These are phyloP conservation scores for Dascyllus trimaculatus DNA, from an alignment of 2,113 vertebrate species.

Conservation along the genomic window DNA sequence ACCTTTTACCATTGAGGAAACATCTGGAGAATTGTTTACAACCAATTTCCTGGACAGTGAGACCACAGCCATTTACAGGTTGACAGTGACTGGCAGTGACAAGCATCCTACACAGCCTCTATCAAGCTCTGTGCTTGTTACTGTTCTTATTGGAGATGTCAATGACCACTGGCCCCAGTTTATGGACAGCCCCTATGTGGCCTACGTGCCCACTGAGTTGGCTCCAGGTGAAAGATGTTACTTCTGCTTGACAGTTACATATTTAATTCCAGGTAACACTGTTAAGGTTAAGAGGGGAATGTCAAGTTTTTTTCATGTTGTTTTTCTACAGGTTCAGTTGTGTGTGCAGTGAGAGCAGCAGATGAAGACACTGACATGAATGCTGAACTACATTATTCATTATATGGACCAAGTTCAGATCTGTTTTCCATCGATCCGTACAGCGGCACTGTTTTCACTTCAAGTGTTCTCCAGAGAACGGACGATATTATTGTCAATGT, in stretches of 20 bases:
- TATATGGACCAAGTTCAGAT: constrained; percentile 76
- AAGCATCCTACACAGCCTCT: constrained; percentile 70
- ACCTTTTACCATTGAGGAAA: constrained; percentile 81
- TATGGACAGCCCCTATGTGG: constrained; percentile 83
- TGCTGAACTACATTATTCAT: constrained; percentile 78
- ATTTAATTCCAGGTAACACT: not conserved
- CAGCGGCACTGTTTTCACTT: constrained; percentile 75
- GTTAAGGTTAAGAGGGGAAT: not conserved
- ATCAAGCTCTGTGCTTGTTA: constrained; percentile 77
- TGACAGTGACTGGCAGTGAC: constrained; percentile 78
- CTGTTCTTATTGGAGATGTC: constrained; percentile 79
- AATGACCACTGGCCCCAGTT: constrained; percentile 84
- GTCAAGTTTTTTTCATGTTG: no score
- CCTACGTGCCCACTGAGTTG: constrained; percentile 74
- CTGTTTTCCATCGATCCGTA: constrained; percentile 74
- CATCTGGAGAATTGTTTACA: constrained; percentile 80
- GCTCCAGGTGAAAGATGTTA: constrained; percentile 72
- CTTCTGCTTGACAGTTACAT: not conserved
- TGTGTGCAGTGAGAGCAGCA: constrained; percentile 80
- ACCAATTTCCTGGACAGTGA: constrained; percentile 81
- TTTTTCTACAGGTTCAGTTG: constrained; percentile 74
- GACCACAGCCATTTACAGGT: constrained; percentile 66
- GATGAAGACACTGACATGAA: constrained; percentile 82
- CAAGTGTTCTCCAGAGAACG: constrained; percentile 30
- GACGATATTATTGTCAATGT: constrained; percentile 76